These are phyloP conservation scores for Tillus elongatus DNA, from an alignment of 2,888 invertebrate genomes.

Conservation along the genomic window DNA sequence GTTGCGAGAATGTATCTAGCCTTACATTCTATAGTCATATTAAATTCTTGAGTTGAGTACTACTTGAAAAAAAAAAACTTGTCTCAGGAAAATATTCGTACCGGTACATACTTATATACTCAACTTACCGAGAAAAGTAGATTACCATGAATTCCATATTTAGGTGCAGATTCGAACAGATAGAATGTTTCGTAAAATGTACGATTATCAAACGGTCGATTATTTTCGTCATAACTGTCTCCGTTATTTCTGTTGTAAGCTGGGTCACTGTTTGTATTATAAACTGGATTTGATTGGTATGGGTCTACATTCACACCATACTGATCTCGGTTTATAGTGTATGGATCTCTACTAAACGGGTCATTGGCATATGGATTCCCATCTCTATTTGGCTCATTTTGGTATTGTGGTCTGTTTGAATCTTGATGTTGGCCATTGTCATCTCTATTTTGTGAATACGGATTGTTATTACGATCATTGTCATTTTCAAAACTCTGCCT, in stretches of 20 bases:
- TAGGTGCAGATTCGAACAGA: conserved; percentile 62
- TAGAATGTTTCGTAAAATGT: conserved; percentile 53
- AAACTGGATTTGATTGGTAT: conserved; percentile 25
- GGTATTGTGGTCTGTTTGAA: conserved; percentile 6
- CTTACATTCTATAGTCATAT: too few relatives aligned
- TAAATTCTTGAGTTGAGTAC: too few relatives aligned
- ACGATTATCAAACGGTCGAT: conserved; percentile 24
- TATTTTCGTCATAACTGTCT: conserved; percentile 13
- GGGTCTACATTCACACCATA: conserved; percentile 36
- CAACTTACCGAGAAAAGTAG: conserved; percentile 64
- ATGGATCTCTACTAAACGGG: conserved; percentile 31
- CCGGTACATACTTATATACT: too few relatives aligned
- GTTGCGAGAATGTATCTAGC: too few relatives aligned
- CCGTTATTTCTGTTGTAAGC: conserved; percentile 15
- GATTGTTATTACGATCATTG: conserved; percentile 20
- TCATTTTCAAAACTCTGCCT: conserved; percentile 11
- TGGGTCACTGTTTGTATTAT: conserved; percentile 13
- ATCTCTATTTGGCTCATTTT: conserved; percentile 7
- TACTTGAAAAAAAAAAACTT: too few relatives aligned
- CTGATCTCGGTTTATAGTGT: conserved; percentile 29
- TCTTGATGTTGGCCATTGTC: conserved; percentile 13
- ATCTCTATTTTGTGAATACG: conserved; percentile 17
- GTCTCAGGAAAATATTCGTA: too few relatives aligned
- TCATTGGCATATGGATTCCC: conserved; percentile 17
- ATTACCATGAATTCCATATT: conserved; percentile 62